These are phyloP conservation scores for Hydropsyche tenuis DNA, from an alignment of 1,140 invertebrate species.

Conservation along the genomic window DNA sequence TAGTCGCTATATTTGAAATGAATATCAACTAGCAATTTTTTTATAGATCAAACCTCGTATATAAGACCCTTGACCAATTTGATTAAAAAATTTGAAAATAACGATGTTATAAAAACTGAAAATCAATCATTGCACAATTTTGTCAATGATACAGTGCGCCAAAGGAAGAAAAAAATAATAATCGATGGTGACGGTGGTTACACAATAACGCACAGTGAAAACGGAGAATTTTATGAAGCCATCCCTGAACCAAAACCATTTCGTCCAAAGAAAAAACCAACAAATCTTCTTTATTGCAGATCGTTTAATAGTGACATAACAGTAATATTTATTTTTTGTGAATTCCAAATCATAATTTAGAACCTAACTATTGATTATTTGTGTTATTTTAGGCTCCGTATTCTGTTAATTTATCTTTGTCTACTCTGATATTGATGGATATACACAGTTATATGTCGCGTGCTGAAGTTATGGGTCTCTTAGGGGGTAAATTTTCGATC, in stretches of 20 bases:
- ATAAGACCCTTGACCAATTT: conserved; percentile 54
- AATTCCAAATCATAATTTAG: conserved; percentile 8
- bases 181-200: conserved; percentile 66
- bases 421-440: conserved; percentile 71
- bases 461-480: conserved; percentile 76
- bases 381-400: conserved; percentile 66
- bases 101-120: not conserved
- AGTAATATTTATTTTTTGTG: conserved; percentile 52
- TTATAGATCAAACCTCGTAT: conserved; percentile 56
- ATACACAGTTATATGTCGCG: conserved; percentile 71
- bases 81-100: conserved; percentile 42
- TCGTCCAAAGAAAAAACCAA: conserved; percentile 51
- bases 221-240: conserved; percentile 61
- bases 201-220: conserved; percentile 67
- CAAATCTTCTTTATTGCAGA: conserved; percentile 62
- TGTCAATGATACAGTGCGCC: conserved; percentile 52
- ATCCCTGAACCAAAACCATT: conserved; percentile 55
- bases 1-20: conserved; percentile 30
- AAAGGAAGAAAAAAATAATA: conserved; percentile 48
- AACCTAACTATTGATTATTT: not conserved
- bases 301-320: conserved; percentile 62
- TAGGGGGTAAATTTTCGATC: conserved; percentile 67
- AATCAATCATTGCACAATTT: conserved; percentile 22
- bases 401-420: conserved; percentile 64
- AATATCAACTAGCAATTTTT: too few species aligned